Evolutionary conservation across 2,888 invertebrate species (phyloP).

Genomic region (Steinernema carpocapsae): DNA sequence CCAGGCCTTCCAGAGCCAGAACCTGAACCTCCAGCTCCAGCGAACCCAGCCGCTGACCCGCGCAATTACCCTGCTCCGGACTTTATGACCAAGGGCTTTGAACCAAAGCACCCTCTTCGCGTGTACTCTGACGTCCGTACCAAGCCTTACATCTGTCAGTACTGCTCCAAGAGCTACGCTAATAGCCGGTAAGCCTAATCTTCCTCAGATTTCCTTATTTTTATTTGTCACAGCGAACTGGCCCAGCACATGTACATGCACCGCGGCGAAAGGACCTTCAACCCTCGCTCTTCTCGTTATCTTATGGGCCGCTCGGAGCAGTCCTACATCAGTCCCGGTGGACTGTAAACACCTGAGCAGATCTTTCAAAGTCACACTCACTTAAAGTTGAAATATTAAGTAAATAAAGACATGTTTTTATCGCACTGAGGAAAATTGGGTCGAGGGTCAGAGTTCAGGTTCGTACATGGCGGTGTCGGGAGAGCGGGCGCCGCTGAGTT

Average conservation of each 20-base stretch:
- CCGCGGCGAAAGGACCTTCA: conserved; percentile 63
- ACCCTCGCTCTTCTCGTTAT: conserved; percentile 65
- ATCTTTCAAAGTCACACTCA: conserved; percentile 30
- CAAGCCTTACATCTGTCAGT: conserved; percentile 68
- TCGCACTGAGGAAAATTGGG: too few species aligned
- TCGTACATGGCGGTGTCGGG: not conserved
- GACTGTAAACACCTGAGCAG: not conserved
- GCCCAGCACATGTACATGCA: conserved; percentile 67
- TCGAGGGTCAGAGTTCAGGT: not conserved
- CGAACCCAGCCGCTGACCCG: conserved; percentile 34
- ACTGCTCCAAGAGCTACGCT: conserved; percentile 67
- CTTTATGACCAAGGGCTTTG: conserved; percentile 61
- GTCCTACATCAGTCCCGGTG: conserved; percentile 41
- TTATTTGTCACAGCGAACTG: conserved; percentile 56
- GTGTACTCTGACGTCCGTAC: conserved; percentile 64
- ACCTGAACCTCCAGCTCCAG: conserved; percentile 35
- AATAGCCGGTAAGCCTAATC: conserved; percentile 52
- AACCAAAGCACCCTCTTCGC: conserved; percentile 63
- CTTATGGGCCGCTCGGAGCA: conserved; percentile 62
- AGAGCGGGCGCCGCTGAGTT: not conserved
- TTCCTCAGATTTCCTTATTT: too few species aligned
- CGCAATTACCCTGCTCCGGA: conserved; percentile 63
- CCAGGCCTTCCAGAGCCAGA: conserved; percentile 37
- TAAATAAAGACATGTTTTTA: not conserved
- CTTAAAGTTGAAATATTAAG: conserved; percentile 8